Evolutionary conservation across 2,888 invertebrate genomes (phyloP), one percentile per base, ranked within the genome.

Genomic region (Liopterus haemorrhoidalis): DNA sequence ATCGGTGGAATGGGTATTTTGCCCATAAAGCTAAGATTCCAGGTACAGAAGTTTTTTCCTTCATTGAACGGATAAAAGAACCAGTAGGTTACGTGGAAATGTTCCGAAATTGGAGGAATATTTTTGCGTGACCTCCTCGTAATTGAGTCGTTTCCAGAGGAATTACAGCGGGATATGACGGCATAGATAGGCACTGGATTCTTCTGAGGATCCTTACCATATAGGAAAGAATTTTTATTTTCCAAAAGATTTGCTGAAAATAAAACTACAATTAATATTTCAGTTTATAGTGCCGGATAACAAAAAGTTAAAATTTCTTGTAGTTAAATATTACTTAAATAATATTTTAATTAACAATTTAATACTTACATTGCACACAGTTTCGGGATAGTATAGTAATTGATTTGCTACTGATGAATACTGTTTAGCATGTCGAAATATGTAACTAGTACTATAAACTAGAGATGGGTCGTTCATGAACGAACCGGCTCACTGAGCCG

Each of bases 61-160:
- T 79, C 74, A 61, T 79, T 81, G 60, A 76, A 82, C 3, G 82
- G 81, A 65, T 78, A 81, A 62, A 81, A 82, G 66, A 78, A 73
- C 81, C 81, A 81, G 65, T 79, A 82, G 49, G 78, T 79, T 28
- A 81, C 78, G 60, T 79, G 76, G 63, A 81, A 79, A 53, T 68
- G 64, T 3, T 69, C 68, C 41, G 65, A 52, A 24, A 58, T 58
- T 22, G 49, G 51, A 42, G 44, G 55, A 11, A 49, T 45, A 28
- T 38, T 39, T 14, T 27, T 36, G 21, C 24, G 19, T 9, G 36
- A 37, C n/a, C 18, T 20, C 20, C 18, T 21, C 20, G 24, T 41
- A 24, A 21, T 41, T 30, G 16, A 14, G 24, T 41, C 27, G 43
- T 51, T 35, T 48, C n/a, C n/a, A n/a, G 32, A 27, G 48, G 46